phyloP scores from a whole-genome alignment of 2,113 vertebrate species.

The Monopterus albus region DNA sequence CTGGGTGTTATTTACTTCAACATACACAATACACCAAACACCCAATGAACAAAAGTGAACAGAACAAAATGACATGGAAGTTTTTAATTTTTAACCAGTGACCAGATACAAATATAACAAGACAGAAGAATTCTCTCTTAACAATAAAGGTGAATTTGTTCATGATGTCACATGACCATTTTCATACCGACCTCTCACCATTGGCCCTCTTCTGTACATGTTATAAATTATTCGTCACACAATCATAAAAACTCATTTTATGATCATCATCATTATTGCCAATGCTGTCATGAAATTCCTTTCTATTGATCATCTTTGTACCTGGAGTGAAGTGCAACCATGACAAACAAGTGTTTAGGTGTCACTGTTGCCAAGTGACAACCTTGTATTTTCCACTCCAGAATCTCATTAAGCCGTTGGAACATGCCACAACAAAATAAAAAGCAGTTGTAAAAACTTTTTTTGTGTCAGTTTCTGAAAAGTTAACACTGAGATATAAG shows the following conservation, averaged over 20 bases:
- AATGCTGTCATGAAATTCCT: background rate
- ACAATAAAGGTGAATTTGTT: background rate
- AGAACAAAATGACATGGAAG: background rate
- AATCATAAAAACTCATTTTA: constrained; percentile 17
- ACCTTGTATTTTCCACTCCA: background rate
- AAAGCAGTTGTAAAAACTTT: too few relatives aligned
- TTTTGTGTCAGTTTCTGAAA: background rate
- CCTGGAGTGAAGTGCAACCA: constrained; percentile 15
- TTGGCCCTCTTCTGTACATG: background rate
- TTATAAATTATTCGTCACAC: background rate
- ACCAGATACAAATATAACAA: background rate
- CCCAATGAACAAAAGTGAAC: background rate
- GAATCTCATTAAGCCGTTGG: background rate
- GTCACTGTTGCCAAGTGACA: background rate
- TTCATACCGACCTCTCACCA: background rate
- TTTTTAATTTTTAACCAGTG: background rate
- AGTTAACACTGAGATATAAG: background rate
- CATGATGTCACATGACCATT: background rate
- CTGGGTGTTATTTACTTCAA: constrained; percentile 25
- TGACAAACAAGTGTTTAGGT: background rate
- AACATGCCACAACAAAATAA: background rate
- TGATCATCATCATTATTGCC: background rate
- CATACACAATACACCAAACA: constrained; percentile 25
- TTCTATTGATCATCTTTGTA: constrained; percentile 2
- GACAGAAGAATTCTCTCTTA: too few relatives aligned